A percentile compares a stretch with the other conserved stretches of the same genome.
These are phyloP conservation scores for Lycophotia porphyrea DNA, from an alignment of 2,888 invertebrate genomes.

Conservation along the genomic window DNA sequence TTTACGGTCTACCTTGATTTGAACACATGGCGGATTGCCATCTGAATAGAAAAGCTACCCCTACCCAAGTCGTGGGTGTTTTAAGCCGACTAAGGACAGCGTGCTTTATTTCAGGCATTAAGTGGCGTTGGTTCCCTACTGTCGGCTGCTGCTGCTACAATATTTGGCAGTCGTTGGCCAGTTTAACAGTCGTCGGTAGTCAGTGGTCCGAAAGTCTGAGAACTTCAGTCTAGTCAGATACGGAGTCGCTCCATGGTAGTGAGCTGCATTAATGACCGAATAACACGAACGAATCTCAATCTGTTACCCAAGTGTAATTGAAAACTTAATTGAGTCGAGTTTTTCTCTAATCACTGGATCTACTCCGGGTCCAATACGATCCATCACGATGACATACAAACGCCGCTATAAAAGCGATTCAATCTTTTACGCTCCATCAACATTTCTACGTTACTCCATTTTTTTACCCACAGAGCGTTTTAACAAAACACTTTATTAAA, in stretches of 20 bases:
- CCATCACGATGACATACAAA: slow-evolving; percentile 31
- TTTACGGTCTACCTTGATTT: neutral
- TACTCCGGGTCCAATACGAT: slow-evolving; percentile 19
- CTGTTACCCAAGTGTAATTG: neutral
- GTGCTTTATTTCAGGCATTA: neutral
- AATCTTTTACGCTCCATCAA: slow-evolving; percentile 48
- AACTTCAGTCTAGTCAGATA: no score
- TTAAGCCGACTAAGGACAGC: neutral
- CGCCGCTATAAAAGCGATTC: slow-evolving; percentile 37
- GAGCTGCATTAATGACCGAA: neutral
- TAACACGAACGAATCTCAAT: neutral
- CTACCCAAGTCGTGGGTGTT: neutral
- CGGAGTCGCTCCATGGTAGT: neutral
- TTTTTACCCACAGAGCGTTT: slow-evolving; percentile 46
- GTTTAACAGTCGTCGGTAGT: neutral
- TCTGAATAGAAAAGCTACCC: neutral
- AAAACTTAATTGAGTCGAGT: neutral
- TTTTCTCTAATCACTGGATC: slow-evolving; percentile 4
- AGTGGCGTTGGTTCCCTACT: neutral
- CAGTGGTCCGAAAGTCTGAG: neutral
- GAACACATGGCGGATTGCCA: neutral
- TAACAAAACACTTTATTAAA: slow-evolving; percentile 67
- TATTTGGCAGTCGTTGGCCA: neutral
- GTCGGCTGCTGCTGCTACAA: neutral
- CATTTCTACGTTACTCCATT: slow-evolving; percentile 41